Evolutionary conservation across 2,888 invertebrate species (phyloP), one percentile per base, ranked within the genome.

Genomic region (Sipha maydis): DNA sequence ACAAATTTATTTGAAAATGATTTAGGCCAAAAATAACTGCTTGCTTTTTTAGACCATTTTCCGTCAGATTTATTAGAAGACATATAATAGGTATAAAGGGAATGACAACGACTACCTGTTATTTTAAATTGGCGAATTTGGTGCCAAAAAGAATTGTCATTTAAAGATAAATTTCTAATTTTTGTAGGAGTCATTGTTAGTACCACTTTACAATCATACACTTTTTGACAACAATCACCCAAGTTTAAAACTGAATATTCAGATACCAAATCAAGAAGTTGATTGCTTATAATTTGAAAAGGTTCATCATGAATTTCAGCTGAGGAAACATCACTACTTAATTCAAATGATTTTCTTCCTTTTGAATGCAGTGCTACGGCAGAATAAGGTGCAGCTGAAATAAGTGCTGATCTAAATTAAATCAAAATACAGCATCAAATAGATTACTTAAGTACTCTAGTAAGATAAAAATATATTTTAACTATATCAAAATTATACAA

Each of bases 21-120:
- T 28, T 79, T 85, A 80, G 56, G 61, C 80, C 80, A 86, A 80
- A 73, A 86, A 73, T 80, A 80, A 48, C 17, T 41, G 19, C 80
- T 80, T 21, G 71, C 61, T 73, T 56, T 86, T 17, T 38, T 3
- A 38, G 56, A 48, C 80, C 31, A 86, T 54, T 80, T 48, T 1
- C 31, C 84, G 28, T 79, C 79, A 31, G 34, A 56, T 34, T 79
- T 79, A 11, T 9, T 9, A 54, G 54, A 54, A 54, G 54, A 54
- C 54, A 21, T 75, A 3, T 75, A 14, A 38, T 8, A 41, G 48
- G 77, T 77, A 54, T 54, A 77, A 8, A 77, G 54, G 5, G 25
- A 17, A 28, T 77, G 54, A 54, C 77, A 77, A 21, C 28, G 77
- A 54, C 54, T 77, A 2, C 77, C 54, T 28, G 77, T 77, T 17